phyloP scores from a whole-genome alignment of 2,797 vertebrate species.

The Numenius phaeopus region DNA sequence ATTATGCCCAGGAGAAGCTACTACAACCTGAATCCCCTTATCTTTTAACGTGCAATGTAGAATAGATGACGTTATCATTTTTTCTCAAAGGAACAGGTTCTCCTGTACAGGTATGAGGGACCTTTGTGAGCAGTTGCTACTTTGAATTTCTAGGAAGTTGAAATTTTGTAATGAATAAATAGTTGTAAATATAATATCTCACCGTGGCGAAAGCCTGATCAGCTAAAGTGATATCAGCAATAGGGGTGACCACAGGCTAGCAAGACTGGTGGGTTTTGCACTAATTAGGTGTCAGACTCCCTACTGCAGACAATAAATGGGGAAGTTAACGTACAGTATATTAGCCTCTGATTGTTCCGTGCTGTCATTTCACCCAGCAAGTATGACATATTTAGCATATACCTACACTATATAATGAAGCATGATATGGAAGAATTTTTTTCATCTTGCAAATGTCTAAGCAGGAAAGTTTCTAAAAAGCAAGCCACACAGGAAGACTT shows the following conservation, averaged over 20 bases:
- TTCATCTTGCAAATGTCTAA: background rate
- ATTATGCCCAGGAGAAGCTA: background rate
- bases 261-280: background rate
- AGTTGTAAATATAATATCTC: background rate
- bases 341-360: background rate
- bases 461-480: background rate
- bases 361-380: background rate
- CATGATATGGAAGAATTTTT: background rate
- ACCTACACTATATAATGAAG: background rate
- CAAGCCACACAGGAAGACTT: background rate
- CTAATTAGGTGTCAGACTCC: background rate
- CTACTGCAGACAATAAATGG: background rate
- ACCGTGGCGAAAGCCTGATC: background rate
- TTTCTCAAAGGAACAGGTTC: background rate
- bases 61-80: background rate
- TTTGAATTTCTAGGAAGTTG: background rate
- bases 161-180: background rate
- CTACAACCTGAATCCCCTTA: background rate
- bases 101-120: background rate
- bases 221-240: background rate
- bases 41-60: background rate
- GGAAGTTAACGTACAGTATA: background rate
- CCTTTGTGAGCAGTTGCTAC: background rate
- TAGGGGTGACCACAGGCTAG: background rate
- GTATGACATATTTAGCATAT: background rate